Base-by-base conservation (phyloP, 2,113 vertebrate genomes). In the Terrapene triunguis region DNA sequence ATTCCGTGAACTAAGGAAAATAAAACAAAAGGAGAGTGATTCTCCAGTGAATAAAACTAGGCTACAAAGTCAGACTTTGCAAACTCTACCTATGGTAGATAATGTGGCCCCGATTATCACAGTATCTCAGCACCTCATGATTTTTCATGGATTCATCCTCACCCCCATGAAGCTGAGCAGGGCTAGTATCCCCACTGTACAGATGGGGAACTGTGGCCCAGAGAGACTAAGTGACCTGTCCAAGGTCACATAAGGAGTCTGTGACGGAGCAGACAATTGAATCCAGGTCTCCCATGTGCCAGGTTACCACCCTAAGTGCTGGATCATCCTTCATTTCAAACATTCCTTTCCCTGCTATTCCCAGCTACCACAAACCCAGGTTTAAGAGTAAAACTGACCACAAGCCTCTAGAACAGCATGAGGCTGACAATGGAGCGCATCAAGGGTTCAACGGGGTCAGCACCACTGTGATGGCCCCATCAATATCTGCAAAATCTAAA, bases 301-400 rank as follows among this genome's bases (percentile, higher is more conserved):
- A 42, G 48, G 14, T 3, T 38, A 1, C 25, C 86, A 21, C 48
- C 29, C 48, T 29, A 16, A 69, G 38, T 0, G 0, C 47, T 48
- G 47, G 10, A 81, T 27, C 48, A 51, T 5, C 1, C 27, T 84
- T 32, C 21, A 48, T 24, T 44, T 47, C n/a, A 83, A 13, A 62
- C 54, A 35, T 59, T 62, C 19, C 12, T 1, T 8, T 13, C 57
- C 35, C 38, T 24, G 0, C 29, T 24, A 27, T 19, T 47, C 57
- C 17, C 7, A 4, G 17, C 2, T 1, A 85, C 8, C 82, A 27
- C 22, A 91, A 44, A 53, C 8, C 14, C 72, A 50, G 35, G 48
- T 35, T 78, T 74, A 55, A 84, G 35, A 21, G 21, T 88, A 78
- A 25, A 81, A 47, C 35, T 79, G 42, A 24, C 10, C 42, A 76